These are phyloP conservation scores for Drosophila birchii DNA, from an alignment of 2,888 invertebrate genomes.

Conservation along the genomic window DNA sequence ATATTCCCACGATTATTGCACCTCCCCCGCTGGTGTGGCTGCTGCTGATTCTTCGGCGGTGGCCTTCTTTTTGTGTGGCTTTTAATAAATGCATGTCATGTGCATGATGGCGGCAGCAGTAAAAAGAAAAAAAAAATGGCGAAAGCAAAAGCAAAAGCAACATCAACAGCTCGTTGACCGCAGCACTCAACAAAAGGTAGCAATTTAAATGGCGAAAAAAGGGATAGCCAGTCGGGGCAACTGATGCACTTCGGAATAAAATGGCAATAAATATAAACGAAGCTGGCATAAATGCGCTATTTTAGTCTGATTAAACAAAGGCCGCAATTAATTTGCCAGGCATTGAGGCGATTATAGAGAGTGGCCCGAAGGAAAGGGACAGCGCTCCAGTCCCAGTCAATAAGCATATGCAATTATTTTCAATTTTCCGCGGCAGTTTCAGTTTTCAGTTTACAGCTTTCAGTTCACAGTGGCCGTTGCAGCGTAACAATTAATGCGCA, in stretches of 20 bases:
- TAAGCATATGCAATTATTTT: constrained; percentile 61
- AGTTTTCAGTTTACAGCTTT: constrained; percentile 50
- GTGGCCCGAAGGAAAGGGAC: neutral
- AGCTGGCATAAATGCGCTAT: constrained; percentile 58
- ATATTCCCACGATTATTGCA: constrained; percentile 27
- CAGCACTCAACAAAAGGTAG: constrained; percentile 49
- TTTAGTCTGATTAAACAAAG: constrained; percentile 58
- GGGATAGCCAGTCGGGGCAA: neutral
- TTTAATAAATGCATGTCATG: constrained; percentile 57
- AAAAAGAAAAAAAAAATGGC: neutral
- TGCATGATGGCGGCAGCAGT: constrained; percentile 19
- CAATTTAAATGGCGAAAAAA: constrained; percentile 46
- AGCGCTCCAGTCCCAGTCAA: constrained; percentile 1
- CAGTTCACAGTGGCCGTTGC: constrained; percentile 63
- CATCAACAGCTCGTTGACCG: constrained; percentile 35
- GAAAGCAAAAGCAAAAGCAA: constrained; percentile 6
- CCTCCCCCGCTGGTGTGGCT: neutral
- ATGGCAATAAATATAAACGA: constrained; percentile 61
- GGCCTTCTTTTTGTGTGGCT: constrained; percentile 35
- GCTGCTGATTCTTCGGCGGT: constrained; percentile 3
- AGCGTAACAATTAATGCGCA: constrained; percentile 72
- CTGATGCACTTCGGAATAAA: constrained; percentile 44
- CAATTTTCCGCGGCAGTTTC: constrained; percentile 61
- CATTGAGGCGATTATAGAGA: constrained; percentile 50
- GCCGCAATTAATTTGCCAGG: constrained; percentile 69